Percentiles rank a stretch among this genome's conserved stretches.
These are phyloP conservation scores for Pan troglodytes DNA, from an alignment of 2,113 vertebrate genomes.

Conservation along the genomic window DNA sequence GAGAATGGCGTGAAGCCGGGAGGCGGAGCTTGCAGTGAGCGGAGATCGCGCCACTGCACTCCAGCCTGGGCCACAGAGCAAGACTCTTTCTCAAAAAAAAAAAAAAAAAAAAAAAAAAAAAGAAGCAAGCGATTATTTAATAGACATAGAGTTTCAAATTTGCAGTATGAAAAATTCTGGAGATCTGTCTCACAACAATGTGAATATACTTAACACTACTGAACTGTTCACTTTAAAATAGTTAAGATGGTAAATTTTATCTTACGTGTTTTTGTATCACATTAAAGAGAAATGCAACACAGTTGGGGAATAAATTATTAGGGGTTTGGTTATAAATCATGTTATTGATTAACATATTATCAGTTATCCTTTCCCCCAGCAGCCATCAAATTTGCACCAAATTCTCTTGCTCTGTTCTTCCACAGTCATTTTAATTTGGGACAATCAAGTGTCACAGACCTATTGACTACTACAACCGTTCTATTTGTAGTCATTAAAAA, in stretches of 20 bases:
- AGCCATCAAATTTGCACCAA: not conserved
- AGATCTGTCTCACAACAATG: not conserved
- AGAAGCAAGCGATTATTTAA: not conserved
- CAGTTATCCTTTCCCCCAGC: not conserved
- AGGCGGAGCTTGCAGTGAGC: no score
- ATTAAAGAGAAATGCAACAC: not conserved
- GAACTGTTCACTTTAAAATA: not conserved
- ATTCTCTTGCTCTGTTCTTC: not conserved
- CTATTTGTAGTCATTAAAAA: constrained; percentile 41
- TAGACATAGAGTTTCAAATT: not conserved
- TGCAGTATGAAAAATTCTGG: not conserved
- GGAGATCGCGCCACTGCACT: no score
- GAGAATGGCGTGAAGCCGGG: no score
- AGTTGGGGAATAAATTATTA: not conserved
- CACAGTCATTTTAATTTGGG: not conserved
- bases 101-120: no score
- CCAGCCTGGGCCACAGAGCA: no score
- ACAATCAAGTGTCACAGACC: not conserved
- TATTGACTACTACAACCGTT: not conserved
- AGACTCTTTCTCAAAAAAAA: no score
- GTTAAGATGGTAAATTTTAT: not conserved
- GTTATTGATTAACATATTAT: not conserved
- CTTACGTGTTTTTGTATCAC: constrained; percentile 23
- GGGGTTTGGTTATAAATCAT: not conserved
- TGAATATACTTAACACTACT: not conserved